Evolutionary conservation across 2,888 invertebrate species (phyloP).

Genomic region (Xestia sexstrigata): DNA sequence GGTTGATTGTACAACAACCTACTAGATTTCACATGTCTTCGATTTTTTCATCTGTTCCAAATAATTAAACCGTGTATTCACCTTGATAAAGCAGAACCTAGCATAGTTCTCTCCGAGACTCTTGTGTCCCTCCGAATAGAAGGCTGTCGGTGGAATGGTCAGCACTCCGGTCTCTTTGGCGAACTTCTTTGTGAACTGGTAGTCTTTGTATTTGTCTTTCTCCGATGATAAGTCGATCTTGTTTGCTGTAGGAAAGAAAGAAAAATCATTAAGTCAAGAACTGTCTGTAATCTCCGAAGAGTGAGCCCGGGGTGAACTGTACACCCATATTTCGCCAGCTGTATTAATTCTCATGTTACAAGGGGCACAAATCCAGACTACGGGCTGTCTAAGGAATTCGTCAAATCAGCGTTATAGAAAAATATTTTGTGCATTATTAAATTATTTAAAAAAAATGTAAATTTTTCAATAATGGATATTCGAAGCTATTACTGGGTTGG

Average conservation of each 20-base stretch:
- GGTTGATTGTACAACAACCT: too few relatives aligned
- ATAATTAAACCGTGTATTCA: slow-evolving; percentile 49
- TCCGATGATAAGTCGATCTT: slow-evolving; percentile 93
- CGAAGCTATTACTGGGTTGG: too few relatives aligned
- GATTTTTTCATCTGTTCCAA: neutral
- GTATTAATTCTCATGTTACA: too few relatives aligned
- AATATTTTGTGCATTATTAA: too few relatives aligned
- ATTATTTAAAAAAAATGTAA: too few relatives aligned
- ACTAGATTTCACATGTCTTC: neutral
- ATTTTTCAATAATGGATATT: too few relatives aligned
- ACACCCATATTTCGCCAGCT: too few relatives aligned
- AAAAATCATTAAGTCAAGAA: neutral
- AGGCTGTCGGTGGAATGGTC: slow-evolving; percentile 98
- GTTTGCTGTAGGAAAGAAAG: slow-evolving; percentile 81
- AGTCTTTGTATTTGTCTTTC: slow-evolving; percentile 95
- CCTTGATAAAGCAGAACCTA: slow-evolving; percentile 98
- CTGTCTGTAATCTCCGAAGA: too few relatives aligned
- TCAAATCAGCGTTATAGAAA: neutral
- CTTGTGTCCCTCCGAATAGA: slow-evolving; percentile 96
- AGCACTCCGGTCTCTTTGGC: slow-evolving; percentile 97
- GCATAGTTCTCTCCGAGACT: slow-evolving; percentile 95
- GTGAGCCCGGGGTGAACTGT: too few relatives aligned
- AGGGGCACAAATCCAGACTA: too few relatives aligned
- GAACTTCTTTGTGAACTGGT: slow-evolving; percentile 98
- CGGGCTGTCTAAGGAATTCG: too few relatives aligned